Evolutionary conservation across 2,888 invertebrate genomes (phyloP), one percentile per base, ranked within the genome.

Genomic region (Ophion ellenae): DNA sequence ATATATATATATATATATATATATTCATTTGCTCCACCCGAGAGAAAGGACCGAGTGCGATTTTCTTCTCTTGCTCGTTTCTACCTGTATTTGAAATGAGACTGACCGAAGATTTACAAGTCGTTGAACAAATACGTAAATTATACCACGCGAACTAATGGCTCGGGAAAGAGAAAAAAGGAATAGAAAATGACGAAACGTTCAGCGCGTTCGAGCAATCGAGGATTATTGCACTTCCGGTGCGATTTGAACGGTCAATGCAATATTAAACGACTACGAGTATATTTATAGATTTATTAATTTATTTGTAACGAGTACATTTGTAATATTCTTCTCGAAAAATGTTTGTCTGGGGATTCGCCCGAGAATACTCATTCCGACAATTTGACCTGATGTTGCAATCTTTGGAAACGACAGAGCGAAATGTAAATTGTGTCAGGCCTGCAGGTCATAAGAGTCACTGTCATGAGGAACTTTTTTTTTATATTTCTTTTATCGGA

Each of bases 111-210:
- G 88, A 88, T 94, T 94, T 94, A 94, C 93, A 93, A 89, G 92
- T 93, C 91, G 89, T 91, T 92, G 93, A 94, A 93, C 94, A 94
- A 94, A 94, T 93, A 93, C 94, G 92, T 93, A 93, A 93, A 94
- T 94, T 93, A 93, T 92, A 90, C 89, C 89, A 88, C 10, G 86
- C 89, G 88, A 91, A 90, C 92, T 92, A 93, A 93, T 92, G 92
- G 91, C 91, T 87, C 87, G 76, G 76, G 82, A 77, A 67, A 81
- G 74, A 76, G 47, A 66, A n/a, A 53, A 75, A 59, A 69, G 57
- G 24, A 36, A n/a, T 53, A 36, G 69, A 47, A 71, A 64, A 64
- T 36, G 28, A 69, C 40, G n/a, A 57, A 71, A 20, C 53, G 47
- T 14, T n/a, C 40, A 10, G 3, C 32, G 45, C 11, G 36, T 28